Evolutionary conservation across 2,797 vertebrate species (phyloP).

Genomic region (Spinus pinus): DNA sequence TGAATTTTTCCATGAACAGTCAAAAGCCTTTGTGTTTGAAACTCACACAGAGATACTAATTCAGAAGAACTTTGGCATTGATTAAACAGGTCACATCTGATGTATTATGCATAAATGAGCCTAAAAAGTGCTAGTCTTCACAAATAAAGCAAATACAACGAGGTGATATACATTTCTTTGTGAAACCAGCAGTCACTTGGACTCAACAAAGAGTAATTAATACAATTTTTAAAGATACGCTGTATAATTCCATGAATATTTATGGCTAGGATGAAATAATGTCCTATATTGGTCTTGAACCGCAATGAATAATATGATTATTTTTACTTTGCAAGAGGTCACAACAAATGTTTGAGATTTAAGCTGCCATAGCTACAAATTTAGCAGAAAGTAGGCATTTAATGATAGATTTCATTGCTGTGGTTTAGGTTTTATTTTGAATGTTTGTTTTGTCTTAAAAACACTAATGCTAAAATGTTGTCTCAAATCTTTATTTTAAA

Average conservation of each 20-base stretch:
- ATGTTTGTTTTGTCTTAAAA: conserved; percentile 84
- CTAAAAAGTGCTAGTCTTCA: conserved; percentile 36
- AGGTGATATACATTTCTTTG: neutral
- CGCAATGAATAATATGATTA: conserved; percentile 77
- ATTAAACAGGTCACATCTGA: conserved; percentile 63
- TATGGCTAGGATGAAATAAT: conserved; percentile 60
- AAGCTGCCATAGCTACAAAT: conserved; percentile 76
- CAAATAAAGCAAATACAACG: neutral
- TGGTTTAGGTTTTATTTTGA: conserved; percentile 82
- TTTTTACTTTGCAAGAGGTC: conserved; percentile 76
- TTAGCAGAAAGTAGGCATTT: conserved; percentile 83
- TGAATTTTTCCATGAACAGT: conserved; percentile 62
- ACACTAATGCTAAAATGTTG: conserved; percentile 82
- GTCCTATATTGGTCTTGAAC: conserved; percentile 58
- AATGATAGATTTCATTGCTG: conserved; percentile 81
- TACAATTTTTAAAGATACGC: neutral
- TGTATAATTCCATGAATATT: conserved; percentile 57
- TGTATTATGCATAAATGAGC: conserved; percentile 63
- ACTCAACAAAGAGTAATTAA: conserved; percentile 47
- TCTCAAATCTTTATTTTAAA: conserved; percentile 84
- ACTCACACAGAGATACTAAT: conserved; percentile 15
- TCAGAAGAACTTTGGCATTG: conserved; percentile 52
- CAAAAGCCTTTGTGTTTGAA: conserved; percentile 64
- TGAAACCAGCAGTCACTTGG: neutral
- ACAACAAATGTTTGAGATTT: conserved; percentile 75